Evolutionary conservation across 2,888 invertebrate genomes (phyloP).

Genomic region (Latrodectus hesperus): DNA sequence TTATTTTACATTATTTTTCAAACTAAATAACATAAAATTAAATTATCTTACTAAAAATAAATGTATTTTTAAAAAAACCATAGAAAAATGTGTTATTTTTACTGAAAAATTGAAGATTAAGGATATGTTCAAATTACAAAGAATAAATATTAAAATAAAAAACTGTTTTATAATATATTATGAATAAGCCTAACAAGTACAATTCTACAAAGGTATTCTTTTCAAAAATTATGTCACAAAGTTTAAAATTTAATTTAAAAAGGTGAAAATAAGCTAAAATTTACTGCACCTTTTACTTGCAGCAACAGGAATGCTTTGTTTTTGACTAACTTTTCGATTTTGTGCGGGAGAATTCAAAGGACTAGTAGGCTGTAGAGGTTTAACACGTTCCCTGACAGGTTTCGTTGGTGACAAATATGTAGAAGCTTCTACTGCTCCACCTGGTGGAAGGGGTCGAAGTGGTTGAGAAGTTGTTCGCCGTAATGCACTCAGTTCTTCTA

Average conservation of each 20-base stretch:
- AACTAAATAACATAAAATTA: no score
- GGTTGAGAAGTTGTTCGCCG: slow-evolving; percentile 69
- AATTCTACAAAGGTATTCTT: not conserved
- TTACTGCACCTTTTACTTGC: slow-evolving; percentile 62
- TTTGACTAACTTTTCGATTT: slow-evolving; percentile 41
- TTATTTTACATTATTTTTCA: no score
- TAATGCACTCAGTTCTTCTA: slow-evolving; percentile 66
- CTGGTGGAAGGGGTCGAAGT: slow-evolving; percentile 59
- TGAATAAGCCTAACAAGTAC: not conserved
- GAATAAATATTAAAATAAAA: not conserved
- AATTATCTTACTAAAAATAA: no score
- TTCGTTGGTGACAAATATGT: slow-evolving; percentile 70
- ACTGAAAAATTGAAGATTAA: no score
- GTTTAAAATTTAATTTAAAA: not conserved
- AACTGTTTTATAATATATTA: not conserved
- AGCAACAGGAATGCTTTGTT: slow-evolving; percentile 43
- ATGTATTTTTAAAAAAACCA: no score
- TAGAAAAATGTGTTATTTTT: no score
- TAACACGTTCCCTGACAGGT: slow-evolving; percentile 60
- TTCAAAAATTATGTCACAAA: not conserved
- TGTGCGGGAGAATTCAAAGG: slow-evolving; percentile 48
- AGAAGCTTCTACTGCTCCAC: slow-evolving; percentile 40
- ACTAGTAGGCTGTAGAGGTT: slow-evolving; percentile 37
- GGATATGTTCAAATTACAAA: not conserved
- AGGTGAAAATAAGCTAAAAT: not conserved